Percentiles rank a stretch among this genome's conserved stretches.
These are phyloP conservation scores for Microctonus hyperodae DNA, from an alignment of 2,888 invertebrate species.

Conservation along the genomic window DNA sequence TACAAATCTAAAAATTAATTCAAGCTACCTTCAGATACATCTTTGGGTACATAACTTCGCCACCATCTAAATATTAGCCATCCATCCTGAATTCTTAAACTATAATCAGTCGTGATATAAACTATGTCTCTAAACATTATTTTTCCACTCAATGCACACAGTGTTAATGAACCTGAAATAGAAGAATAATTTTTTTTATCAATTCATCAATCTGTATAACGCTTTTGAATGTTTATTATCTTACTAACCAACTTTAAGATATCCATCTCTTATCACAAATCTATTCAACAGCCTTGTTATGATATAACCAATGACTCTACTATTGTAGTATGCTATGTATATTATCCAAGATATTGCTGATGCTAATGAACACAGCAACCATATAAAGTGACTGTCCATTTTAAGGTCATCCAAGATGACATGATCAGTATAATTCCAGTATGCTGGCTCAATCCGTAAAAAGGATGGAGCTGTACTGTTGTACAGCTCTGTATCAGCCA, in stretches of 20 bases:
- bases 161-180: slow-evolving; percentile 86
- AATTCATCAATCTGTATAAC: background rate
- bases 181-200: slow-evolving; percentile 11
- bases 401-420: slow-evolving; percentile 73
- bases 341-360: slow-evolving; percentile 90
- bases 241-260: slow-evolving; percentile 84
- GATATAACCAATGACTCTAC: slow-evolving; percentile 88
- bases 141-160: slow-evolving; percentile 96
- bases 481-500: slow-evolving; percentile 49
- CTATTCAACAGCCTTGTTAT: slow-evolving; percentile 88
- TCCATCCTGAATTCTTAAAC: slow-evolving; percentile 92
- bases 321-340: slow-evolving; percentile 95
- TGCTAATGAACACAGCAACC: slow-evolving; percentile 81
- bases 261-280: slow-evolving; percentile 85
- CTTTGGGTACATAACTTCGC: slow-evolving; percentile 93
- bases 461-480: slow-evolving; percentile 53
- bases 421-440: slow-evolving; percentile 71
- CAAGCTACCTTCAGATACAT: slow-evolving; percentile 88
- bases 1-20: slow-evolving; percentile 4
- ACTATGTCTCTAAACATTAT: slow-evolving; percentile 97
- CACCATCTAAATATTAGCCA: slow-evolving; percentile 98
- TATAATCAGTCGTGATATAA: slow-evolving; percentile 93
- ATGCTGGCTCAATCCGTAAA: slow-evolving; percentile 56
- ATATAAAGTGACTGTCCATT: slow-evolving; percentile 80
- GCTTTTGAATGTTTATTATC: slow-evolving; percentile 23